phyloP scores from a whole-genome alignment of 2,888 invertebrate genomes.

The Melitaea athalia region DNA sequence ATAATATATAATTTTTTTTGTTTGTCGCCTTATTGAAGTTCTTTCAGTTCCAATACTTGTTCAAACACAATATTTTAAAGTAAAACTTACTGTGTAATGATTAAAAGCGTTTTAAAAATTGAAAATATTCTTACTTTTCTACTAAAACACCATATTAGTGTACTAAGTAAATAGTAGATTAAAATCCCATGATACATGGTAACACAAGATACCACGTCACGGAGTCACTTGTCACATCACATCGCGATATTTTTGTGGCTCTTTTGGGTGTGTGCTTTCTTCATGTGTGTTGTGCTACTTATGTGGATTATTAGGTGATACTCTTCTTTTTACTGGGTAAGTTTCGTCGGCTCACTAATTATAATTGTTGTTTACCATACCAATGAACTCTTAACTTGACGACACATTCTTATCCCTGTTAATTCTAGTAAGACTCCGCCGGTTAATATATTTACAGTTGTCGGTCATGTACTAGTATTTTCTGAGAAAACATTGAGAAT shows the following conservation, averaged over 20 bases:
- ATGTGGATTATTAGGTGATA: constrained; percentile 83
- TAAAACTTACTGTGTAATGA: too few relatives aligned
- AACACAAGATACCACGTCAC: constrained; percentile 80
- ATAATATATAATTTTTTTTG: too few relatives aligned
- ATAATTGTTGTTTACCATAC: constrained; percentile 9
- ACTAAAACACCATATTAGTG: background rate
- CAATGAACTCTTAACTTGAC: constrained; percentile 10
- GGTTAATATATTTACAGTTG: constrained; percentile 67
- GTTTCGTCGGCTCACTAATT: constrained; percentile 42
- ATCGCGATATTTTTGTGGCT: constrained; percentile 81
- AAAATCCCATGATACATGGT: constrained; percentile 43
- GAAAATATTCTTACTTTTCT: background rate
- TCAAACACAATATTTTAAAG: too few relatives aligned
- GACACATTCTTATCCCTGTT: constrained; percentile 16
- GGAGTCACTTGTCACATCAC: constrained; percentile 80
- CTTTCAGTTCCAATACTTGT: too few relatives aligned
- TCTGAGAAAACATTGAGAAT: constrained; percentile 54
- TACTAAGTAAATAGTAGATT: constrained; percentile 14
- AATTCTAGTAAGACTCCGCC: constrained; percentile 54
- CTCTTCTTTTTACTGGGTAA: constrained; percentile 76
- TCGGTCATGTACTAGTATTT: constrained; percentile 52
- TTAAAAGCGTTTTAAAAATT: too few relatives aligned
- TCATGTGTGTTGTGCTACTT: constrained; percentile 82
- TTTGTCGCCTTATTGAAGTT: too few relatives aligned
- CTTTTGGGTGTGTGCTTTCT: constrained; percentile 82